Percentiles rank a stretch among this genome's conserved stretches.
Conservation (phyloP, 2,888 invertebrate genomes). For the Drosophila cracens region DNA sequence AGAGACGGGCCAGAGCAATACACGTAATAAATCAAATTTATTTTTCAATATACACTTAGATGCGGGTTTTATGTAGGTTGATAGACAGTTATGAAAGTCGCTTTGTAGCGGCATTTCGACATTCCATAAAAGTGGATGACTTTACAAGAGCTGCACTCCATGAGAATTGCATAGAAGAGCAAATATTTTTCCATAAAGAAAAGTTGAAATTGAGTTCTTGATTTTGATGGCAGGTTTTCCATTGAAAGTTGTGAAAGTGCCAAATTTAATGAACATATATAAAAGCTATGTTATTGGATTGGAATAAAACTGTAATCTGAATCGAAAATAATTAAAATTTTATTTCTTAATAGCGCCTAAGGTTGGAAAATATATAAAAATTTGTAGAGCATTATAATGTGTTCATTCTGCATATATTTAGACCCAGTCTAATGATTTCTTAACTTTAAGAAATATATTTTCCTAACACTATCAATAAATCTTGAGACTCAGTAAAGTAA, state of each 20-base stretch:
- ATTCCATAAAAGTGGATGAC: slow-evolving; percentile 9
- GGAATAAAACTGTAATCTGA: not conserved
- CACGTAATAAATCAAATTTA: slow-evolving; percentile 66
- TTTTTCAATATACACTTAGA: slow-evolving; percentile 61
- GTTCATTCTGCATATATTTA: not conserved
- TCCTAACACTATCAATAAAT: slow-evolving; percentile 2
- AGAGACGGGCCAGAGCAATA: slow-evolving; percentile 22
- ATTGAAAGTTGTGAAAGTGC: not conserved
- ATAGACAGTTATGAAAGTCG: slow-evolving; percentile 19
- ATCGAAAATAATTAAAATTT: not conserved
- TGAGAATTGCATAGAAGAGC: slow-evolving; percentile 16
- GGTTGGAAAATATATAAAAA: not conserved
- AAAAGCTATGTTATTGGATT: not conserved
- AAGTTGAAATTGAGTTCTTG: not conserved
- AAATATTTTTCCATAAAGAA: not conserved
- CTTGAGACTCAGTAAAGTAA: not conserved
- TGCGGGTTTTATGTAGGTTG: slow-evolving; percentile 35
- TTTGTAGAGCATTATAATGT: not conserved
- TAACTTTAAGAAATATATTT: too few species aligned
- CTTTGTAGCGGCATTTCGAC: slow-evolving; percentile 29
- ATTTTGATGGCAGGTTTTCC: not conserved
- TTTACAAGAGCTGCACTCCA: slow-evolving; percentile 8
- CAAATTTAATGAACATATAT: not conserved
- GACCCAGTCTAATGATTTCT: not conserved
- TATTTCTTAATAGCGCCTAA: not conserved